These are phyloP conservation scores for Atethmia centrago DNA, from an alignment of 2,888 invertebrate species.

Conservation along the genomic window DNA sequence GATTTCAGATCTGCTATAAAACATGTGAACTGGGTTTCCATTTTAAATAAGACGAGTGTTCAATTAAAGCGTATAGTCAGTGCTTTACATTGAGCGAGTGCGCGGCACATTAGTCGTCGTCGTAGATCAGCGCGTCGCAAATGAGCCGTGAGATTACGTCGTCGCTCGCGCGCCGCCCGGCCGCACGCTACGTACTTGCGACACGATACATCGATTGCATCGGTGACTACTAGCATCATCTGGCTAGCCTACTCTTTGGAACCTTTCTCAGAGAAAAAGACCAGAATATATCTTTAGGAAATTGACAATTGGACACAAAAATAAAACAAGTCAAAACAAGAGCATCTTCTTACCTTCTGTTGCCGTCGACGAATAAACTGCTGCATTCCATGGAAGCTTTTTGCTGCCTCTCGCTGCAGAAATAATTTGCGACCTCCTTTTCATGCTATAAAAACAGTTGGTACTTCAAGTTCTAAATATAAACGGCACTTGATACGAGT, in stretches of 20 bases:
- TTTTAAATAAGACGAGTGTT: conserved; percentile 14
- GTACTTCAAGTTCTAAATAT: too few relatives aligned
- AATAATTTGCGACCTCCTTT: too few relatives aligned
- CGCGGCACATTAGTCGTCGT: conserved; percentile 31
- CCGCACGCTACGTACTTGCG: background rate
- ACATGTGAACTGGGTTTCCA: background rate
- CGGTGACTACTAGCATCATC: background rate
- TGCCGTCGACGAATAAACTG: too few relatives aligned
- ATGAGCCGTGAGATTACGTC: conserved; percentile 46
- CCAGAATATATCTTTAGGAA: background rate
- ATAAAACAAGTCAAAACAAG: background rate
- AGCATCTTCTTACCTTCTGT: too few relatives aligned
- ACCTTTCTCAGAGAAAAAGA: background rate
- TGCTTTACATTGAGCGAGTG: conserved; percentile 11
- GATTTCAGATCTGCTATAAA: background rate
- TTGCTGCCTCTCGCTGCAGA: too few relatives aligned
- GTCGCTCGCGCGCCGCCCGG: background rate
- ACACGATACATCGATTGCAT: conserved; percentile 9
- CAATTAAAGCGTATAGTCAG: conserved; percentile 7
- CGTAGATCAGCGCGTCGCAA: conserved; percentile 38
- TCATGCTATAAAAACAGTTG: too few relatives aligned
- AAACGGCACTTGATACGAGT: too few relatives aligned
- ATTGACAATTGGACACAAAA: background rate
- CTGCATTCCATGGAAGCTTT: too few relatives aligned
- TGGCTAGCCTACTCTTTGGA: background rate